Percentiles rank a stretch among this genome's conserved stretches.
These are phyloP conservation scores for Lycia hirtaria DNA, from an alignment of 2,888 invertebrate species.

Conservation along the genomic window DNA sequence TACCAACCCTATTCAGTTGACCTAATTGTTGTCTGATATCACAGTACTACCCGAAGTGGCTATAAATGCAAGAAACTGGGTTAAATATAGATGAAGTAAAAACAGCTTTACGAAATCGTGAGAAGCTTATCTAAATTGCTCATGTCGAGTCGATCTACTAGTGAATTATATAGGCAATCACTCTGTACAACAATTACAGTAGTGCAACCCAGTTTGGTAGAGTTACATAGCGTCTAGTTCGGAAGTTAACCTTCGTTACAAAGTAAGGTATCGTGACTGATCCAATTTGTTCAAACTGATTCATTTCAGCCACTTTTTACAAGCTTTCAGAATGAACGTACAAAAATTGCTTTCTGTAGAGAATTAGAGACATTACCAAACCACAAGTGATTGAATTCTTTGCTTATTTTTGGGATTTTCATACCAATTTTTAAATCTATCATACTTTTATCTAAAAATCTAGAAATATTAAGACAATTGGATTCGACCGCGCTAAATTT, in stretches of 20 bases:
- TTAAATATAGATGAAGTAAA: constrained; percentile 78
- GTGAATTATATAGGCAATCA: constrained; percentile 33
- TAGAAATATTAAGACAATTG: too few species aligned
- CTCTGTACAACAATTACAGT: constrained; percentile 7
- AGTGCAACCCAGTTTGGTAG: constrained; percentile 24
- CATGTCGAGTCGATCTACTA: constrained; percentile 50
- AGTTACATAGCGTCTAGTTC: constrained; percentile 31
- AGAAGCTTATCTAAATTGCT: constrained; percentile 54
- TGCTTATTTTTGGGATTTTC: neutral
- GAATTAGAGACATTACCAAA: neutral
- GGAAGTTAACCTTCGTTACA: constrained; percentile 31
- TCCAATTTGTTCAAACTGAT: constrained; percentile 40
- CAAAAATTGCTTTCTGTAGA: constrained; percentile 3
- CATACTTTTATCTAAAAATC: too few species aligned
- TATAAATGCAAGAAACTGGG: constrained; percentile 80
- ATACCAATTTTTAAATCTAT: too few species aligned
- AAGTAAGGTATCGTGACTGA: constrained; percentile 38
- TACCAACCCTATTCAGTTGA: constrained; percentile 74
- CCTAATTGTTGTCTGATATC: constrained; percentile 79
- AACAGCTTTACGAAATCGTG: constrained; percentile 60
- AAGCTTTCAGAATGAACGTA: constrained; percentile 6
- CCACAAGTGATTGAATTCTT: neutral
- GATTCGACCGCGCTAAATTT: too few species aligned
- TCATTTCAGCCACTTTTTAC: constrained; percentile 35
- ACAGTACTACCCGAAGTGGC: constrained; percentile 72